Evolutionary conservation across 2,888 invertebrate genomes (phyloP).

Genomic region (Cosmopolites sordidus): DNA sequence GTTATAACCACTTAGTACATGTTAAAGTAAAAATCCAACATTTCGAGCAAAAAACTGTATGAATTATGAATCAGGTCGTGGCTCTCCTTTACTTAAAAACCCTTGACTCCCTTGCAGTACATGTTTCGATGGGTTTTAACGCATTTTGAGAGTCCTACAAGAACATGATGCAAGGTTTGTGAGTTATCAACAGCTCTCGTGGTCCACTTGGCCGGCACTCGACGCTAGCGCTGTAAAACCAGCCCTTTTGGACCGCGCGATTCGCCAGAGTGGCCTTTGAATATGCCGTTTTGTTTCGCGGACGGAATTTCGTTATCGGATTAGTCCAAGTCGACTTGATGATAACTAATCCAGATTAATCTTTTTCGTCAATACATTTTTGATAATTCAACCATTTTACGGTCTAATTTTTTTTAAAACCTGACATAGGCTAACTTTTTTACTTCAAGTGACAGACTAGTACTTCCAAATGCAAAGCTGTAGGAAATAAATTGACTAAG

Average conservation of each 20-base stretch:
- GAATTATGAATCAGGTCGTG: not conserved
- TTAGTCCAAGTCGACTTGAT: no score
- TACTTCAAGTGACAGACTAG: no score
- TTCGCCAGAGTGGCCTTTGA: not conserved
- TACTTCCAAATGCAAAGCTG: no score
- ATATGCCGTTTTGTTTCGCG: not conserved
- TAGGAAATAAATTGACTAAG: no score
- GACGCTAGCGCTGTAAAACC: conserved; percentile 8
- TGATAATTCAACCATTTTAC: no score
- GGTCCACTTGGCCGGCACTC: conserved; percentile 18
- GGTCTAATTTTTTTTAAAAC: no score
- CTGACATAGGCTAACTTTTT: no score
- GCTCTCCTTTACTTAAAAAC: not conserved
- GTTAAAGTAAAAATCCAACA: not conserved
- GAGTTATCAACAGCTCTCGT: conserved; percentile 17
- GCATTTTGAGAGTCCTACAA: conserved; percentile 22
- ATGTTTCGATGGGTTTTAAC: conserved; percentile 17
- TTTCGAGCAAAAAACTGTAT: not conserved
- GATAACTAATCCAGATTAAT: no score
- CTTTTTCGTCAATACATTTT: no score
- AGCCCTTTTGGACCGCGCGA: conserved; percentile 1
- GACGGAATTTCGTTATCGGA: no score
- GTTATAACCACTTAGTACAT: not conserved
- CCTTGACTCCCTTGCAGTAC: not conserved
- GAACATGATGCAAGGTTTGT: conserved; percentile 21